Base-by-base conservation (phyloP, 1,140 invertebrate genomes). In the Cephus cinctus region DNA sequence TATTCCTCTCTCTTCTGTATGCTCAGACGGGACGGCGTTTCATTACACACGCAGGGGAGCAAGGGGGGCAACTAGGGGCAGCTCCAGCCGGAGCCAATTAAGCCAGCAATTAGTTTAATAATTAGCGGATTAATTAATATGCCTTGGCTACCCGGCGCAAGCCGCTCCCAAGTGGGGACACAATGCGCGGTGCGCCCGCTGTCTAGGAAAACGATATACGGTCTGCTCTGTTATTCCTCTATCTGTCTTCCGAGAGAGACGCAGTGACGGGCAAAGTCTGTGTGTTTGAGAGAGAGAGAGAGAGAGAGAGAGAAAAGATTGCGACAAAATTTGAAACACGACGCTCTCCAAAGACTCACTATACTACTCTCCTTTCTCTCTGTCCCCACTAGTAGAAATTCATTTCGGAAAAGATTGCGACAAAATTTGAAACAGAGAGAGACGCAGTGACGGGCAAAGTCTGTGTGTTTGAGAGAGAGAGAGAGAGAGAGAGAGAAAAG, bases 41-140 rank as follows among this genome's bases (percentile, higher is more conserved):
- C 14, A 35, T n/a, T n/a, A 3, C 18, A 12, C 21, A 6, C 6
- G 15, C 16, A 3, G 35, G 14, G 11, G 23, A 9, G 12, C 12
- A 30, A 42, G 32, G 19, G 16, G 36, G 2, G 25, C 25, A 27
- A 27, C 25, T 6, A 6, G 25, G 25, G 25, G n/a, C 25, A 36
- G 41, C 42, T 45, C 35, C 43, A 43, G 21, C 52, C n/a, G n/a
- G 38, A 48, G 54, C 57, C 59, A 63, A 66, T 66, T 62, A 64
- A 50, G 46, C 39, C 47, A 25, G 41, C 53, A 56, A 60, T 65
- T 61, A 63, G 50, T 63, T 57, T 57, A 63, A 61, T 63, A 65
- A 65, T 65, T 65, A 61, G 43, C 43, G 42, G 54, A 63, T 65
- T 63, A 66, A 66, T 66, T 66, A 66, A 66, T 61, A 61, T 55